Percentiles rank a stretch among this genome's conserved stretches.
Evolutionary conservation across 1,140 invertebrate genomes (phyloP).

Genomic region (Hermetia illucens): DNA sequence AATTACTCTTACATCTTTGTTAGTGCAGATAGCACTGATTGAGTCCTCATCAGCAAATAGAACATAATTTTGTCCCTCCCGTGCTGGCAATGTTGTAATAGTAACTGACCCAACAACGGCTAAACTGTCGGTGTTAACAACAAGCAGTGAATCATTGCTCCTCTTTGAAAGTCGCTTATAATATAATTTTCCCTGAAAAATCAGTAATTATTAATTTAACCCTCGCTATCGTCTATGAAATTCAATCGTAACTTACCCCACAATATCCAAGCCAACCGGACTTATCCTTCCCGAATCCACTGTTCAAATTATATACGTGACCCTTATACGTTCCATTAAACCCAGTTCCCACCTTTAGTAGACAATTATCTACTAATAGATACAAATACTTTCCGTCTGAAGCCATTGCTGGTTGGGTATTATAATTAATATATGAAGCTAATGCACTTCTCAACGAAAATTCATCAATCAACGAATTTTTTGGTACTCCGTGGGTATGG

Average conservation of each 20-base stretch:
- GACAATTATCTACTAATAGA: constrained; percentile 58
- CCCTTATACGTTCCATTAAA: constrained; percentile 82
- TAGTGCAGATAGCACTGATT: constrained; percentile 28
- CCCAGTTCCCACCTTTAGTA: constrained; percentile 85
- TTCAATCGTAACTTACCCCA: constrained; percentile 45
- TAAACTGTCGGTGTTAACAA: constrained; percentile 25
- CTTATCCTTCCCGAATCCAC: constrained; percentile 58
- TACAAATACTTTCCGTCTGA: constrained; percentile 85
- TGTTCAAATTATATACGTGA: constrained; percentile 65
- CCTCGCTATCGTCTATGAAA: constrained; percentile 2
- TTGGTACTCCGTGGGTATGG: constrained; percentile 73
- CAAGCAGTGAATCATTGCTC: constrained; percentile 20
- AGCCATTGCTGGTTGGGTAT: constrained; percentile 41
- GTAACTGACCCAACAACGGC: constrained; percentile 18
- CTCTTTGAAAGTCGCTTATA: constrained; percentile 24
- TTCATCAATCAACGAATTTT: constrained; percentile 58
- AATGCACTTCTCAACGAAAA: not conserved
- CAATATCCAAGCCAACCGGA: constrained; percentile 75
- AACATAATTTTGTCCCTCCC: constrained; percentile 26
- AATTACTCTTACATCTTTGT: constrained; percentile 21
- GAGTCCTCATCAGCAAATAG: constrained; percentile 30
- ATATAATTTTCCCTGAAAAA: constrained; percentile 16
- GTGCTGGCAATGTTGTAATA: constrained; percentile 20
- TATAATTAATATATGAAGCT: not conserved
- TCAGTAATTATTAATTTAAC: constrained; percentile 4